Evolutionary conservation across 2,888 invertebrate species (phyloP).

Genomic region (Drepana falcataria): DNA sequence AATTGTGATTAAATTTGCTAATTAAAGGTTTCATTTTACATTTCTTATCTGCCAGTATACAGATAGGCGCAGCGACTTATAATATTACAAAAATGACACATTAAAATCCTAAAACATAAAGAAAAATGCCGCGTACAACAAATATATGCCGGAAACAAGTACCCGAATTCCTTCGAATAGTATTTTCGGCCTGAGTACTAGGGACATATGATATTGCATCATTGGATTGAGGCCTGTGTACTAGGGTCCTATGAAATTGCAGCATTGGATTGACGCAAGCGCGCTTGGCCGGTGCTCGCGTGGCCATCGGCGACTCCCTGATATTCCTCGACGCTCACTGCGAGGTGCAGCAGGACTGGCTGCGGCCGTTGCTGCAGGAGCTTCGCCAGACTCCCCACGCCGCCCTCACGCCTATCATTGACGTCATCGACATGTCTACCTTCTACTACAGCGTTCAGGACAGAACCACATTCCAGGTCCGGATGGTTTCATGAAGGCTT

Average conservation of each 20-base stretch:
- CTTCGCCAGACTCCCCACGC: conserved; percentile 88
- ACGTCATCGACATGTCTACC: conserved; percentile 89
- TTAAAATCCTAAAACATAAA: too few species aligned
- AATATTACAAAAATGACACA: too few species aligned
- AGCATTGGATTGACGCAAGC: conserved; percentile 91
- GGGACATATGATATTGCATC: too few species aligned
- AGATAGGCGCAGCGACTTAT: too few species aligned
- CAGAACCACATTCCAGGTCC: conserved; percentile 24
- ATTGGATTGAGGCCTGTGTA: too few species aligned
- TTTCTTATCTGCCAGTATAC: too few species aligned
- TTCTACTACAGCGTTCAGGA: conserved; percentile 82
- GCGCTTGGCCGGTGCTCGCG: conserved; percentile 88
- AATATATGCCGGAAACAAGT: too few species aligned
- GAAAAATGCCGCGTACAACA: too few species aligned
- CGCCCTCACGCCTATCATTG: conserved; percentile 94
- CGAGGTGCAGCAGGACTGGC: conserved; percentile 86
- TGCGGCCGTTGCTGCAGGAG: conserved; percentile 89
- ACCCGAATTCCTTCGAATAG: too few species aligned
- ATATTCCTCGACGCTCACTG: conserved; percentile 93
- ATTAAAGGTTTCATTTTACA: too few species aligned
- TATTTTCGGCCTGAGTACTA: too few species aligned
- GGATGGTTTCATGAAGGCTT: background rate
- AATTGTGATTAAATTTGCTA: too few species aligned
- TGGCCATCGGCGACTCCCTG: conserved; percentile 85
- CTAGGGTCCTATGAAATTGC: background rate